Percentiles rank a stretch among this genome's conserved stretches.
Evolutionary conservation across 1,140 invertebrate genomes (phyloP).

Genomic region (Amphibalanus amphitrite): DNA sequence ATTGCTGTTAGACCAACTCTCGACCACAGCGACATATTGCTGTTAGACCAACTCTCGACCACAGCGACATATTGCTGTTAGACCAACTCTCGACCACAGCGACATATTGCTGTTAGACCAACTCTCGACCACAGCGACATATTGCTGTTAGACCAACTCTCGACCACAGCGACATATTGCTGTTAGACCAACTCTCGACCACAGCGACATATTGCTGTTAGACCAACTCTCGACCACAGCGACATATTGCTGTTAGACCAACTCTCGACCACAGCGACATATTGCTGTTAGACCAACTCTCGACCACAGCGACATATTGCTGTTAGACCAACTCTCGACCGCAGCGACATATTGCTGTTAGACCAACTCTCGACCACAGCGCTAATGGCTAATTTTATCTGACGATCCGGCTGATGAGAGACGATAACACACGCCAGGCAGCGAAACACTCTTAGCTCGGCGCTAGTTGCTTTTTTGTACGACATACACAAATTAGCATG

Average conservation of each 20-base stretch:
- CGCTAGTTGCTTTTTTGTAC: neutral
- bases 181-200: neutral
- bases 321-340: neutral
- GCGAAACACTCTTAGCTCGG: neutral
- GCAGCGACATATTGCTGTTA: neutral
- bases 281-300: neutral
- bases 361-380: neutral
- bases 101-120: neutral
- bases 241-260: neutral
- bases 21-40: neutral
- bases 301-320: neutral
- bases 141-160: neutral
- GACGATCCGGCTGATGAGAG: neutral
- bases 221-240: neutral
- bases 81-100: neutral
- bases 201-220: neutral
- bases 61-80: neutral
- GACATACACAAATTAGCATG: neutral
- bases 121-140: neutral
- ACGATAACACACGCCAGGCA: neutral
- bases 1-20: neutral
- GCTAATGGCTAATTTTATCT: neutral
- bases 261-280: neutral
- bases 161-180: neutral
- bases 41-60: neutral